Evolutionary conservation across 1,140 invertebrate genomes (phyloP).

Genomic region (Forficula auricularia): DNA sequence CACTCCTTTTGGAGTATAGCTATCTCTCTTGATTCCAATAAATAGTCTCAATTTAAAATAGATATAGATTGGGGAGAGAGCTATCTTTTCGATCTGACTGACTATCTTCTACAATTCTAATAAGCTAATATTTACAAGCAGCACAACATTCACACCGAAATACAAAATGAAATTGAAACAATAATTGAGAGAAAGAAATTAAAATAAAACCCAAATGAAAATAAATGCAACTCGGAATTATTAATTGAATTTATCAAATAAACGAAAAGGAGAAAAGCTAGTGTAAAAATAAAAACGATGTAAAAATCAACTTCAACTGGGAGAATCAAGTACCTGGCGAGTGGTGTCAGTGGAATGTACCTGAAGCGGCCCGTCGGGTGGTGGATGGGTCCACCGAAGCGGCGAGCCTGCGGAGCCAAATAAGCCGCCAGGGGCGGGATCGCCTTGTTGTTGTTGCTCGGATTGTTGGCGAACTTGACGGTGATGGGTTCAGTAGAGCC

Average conservation of each 20-base stretch:
- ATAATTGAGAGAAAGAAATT: slow-evolving; percentile 14
- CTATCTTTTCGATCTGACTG: no score
- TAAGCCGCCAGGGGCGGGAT: slow-evolving; percentile 84
- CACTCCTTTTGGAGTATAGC: no score
- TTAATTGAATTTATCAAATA: slow-evolving; percentile 1
- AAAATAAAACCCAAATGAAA: slow-evolving; percentile 11
- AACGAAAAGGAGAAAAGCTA: slow-evolving; percentile 7
- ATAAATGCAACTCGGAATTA: slow-evolving; percentile 2
- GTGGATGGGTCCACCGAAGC: slow-evolving; percentile 83
- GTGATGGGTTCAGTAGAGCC: slow-evolving; percentile 93
- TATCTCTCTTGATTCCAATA: no score
- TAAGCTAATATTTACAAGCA: no score
- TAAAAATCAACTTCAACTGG: slow-evolving; percentile 12
- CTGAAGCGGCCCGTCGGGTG: slow-evolving; percentile 82
- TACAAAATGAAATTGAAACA: slow-evolving; percentile 11
- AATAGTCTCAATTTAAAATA: no score
- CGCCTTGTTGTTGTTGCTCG: slow-evolving; percentile 84
- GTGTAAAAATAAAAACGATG: slow-evolving; percentile 9
- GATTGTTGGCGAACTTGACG: slow-evolving; percentile 98
- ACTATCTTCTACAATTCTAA: no score
- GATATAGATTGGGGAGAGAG: no score
- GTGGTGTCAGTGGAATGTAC: slow-evolving; percentile 51
- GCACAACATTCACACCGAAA: slow-evolving; percentile 1
- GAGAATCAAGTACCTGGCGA: slow-evolving; percentile 36
- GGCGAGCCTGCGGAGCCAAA: slow-evolving; percentile 59